Percentiles rank a stretch among this genome's conserved stretches.
phyloP scores from a whole-genome alignment of 1,140 invertebrate species.

The Sitobion miscanthi region DNA sequence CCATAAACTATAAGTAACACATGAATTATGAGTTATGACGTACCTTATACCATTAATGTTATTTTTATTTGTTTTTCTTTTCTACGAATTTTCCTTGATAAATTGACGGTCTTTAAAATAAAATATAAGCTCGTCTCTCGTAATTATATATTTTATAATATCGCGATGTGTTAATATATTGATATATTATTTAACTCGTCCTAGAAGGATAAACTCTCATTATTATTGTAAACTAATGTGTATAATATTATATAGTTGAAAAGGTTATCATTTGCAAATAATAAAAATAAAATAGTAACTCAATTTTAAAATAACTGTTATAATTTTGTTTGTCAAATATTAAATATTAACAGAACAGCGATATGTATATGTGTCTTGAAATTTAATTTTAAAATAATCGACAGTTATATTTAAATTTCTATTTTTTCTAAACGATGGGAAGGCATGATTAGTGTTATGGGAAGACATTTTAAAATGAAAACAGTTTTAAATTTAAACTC shows the following conservation, averaged over 20 bases:
- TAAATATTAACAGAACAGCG: not conserved
- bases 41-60: not conserved
- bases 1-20: not conserved
- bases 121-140: not conserved
- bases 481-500: not conserved
- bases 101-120: not conserved
- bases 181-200: not conserved
- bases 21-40: not conserved
- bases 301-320: not conserved
- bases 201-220: not conserved
- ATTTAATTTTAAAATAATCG: not conserved
- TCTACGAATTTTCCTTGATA: not conserved
- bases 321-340: not conserved
- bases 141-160: not conserved
- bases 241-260: not conserved
- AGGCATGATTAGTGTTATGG: not conserved
- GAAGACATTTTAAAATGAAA: not conserved
- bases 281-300: not conserved
- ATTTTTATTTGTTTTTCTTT: not conserved
- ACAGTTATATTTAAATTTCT: not conserved
- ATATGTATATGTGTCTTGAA: not conserved
- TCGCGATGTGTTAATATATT: too few relatives aligned
- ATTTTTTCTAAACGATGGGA: not conserved
- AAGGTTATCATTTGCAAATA: not conserved
- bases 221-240: not conserved